Base-by-base conservation (phyloP, 2,797 vertebrate species). In the Megaceryle alcyon region DNA sequence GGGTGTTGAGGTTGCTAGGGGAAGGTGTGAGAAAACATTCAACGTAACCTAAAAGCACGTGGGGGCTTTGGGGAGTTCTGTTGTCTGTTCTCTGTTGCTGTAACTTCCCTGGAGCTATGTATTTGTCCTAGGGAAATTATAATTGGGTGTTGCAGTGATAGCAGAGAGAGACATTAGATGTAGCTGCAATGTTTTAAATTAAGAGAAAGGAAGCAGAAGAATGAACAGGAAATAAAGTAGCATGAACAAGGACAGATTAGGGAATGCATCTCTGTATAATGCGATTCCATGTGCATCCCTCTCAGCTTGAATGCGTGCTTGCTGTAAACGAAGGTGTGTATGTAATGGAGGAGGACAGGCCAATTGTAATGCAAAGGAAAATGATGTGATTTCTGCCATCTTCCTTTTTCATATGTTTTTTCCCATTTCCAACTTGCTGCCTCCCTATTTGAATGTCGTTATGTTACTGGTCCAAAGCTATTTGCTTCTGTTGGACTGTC, bases 1-100 rank as follows among this genome's bases (percentile, higher is more conserved):
- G 29, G 31, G 29, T 78, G 65, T 63, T 82, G 85, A 88, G 54
- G 85, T 97, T 96, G 94, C 95, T 91, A 96, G 85, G 91, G 76
- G 72, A 91, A 92, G 72, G 61, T 83, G 25, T 43, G 75, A 91
- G 65, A 73, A 96, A 95, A 83, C 59, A 91, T 88, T 90, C 25
- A 8, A 0, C 53, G 39, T 81, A 83, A 76, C 35, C 37, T 92
- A 59, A 92, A 88, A 92, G 54, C 7, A 1, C 20, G 17, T n/a
- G 29, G 23, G 16, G 19, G 29, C 65, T 91, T 91, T 83, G 28
- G 78, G 33, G 77, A 46, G 53, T 87, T 92, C 22, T 57, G 49
- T 88, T 95, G 44, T 57, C 72, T 68, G 33, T 48, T 79, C 14
- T 61, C 53, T 31, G 69, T 83, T 91, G 71, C 69, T 82, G 11